Percentiles rank a stretch among this genome's conserved stretches.
Conservation (phyloP, 2,113 vertebrate genomes). For the Halichoerus grypus region DNA sequence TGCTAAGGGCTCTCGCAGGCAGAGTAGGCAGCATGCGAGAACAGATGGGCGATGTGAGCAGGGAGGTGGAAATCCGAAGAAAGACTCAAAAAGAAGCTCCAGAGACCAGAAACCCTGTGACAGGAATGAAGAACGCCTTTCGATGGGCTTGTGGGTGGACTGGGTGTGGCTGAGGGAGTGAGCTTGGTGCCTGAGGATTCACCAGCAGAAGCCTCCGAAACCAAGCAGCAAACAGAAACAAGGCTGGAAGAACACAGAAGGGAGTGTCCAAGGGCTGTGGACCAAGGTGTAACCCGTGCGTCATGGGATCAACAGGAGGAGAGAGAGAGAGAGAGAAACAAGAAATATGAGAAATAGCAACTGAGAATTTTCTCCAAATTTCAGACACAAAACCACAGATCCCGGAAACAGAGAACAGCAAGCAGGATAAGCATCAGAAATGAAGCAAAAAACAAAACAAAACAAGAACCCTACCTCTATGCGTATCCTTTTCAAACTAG, state of each 20-base stretch:
- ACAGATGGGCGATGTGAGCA: neutral
- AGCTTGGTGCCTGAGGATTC: neutral
- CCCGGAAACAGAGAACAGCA: neutral
- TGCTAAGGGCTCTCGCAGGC: neutral
- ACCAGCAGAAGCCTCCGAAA: neutral
- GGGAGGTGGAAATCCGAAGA: neutral
- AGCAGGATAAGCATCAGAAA: neutral
- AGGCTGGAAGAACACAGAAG: neutral
- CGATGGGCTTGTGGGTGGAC: neutral
- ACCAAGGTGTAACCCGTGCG: neutral
- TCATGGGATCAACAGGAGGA: neutral
- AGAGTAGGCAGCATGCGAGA: neutral
- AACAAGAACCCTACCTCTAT: neutral
- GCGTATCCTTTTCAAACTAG: neutral
- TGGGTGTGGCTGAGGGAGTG: neutral
- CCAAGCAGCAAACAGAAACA: neutral
- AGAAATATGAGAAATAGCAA: neutral
- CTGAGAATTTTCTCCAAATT: neutral
- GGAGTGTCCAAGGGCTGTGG: neutral
- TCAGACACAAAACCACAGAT: neutral
- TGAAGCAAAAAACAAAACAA: too few species aligned
- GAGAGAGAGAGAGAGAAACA: neutral
- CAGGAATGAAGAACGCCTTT: neutral
- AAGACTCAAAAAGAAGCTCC: neutral
- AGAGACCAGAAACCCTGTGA: neutral